These are phyloP conservation scores for Condylostylus longicornis DNA, from an alignment of 1,140 invertebrate genomes.

Conservation along the genomic window DNA sequence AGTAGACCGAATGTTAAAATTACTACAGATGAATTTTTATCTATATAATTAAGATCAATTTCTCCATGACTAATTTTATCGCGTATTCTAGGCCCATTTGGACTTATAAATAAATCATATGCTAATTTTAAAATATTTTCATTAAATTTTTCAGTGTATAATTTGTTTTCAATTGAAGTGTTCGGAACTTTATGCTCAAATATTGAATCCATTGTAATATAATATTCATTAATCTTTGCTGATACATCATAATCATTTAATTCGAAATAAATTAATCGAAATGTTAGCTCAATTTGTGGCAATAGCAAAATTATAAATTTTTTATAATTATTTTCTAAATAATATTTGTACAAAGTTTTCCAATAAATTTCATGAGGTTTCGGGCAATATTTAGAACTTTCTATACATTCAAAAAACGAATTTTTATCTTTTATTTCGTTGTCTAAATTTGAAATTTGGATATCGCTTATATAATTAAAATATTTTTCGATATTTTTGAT, in stretches of 20 bases:
- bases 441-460: background rate
- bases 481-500: background rate
- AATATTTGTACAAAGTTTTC: constrained; percentile 4
- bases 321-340: constrained; percentile 1
- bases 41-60: constrained; percentile 3
- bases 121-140: constrained; percentile 3
- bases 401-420: background rate
- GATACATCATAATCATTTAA: constrained; percentile 8
- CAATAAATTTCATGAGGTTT: constrained; percentile 6
- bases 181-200: constrained; percentile 6
- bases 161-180: background rate
- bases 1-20: constrained; percentile 3
- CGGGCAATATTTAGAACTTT: background rate
- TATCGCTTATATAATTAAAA: background rate
- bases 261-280: constrained; percentile 8
- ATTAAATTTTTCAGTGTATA: background rate
- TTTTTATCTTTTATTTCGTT: background rate
- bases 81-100: constrained; percentile 10
- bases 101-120: constrained; percentile 11
- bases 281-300: constrained; percentile 12
- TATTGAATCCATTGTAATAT: constrained; percentile 13
- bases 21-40: constrained; percentile 4
- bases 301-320: constrained; percentile 7
- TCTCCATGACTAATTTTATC: constrained; percentile 16
- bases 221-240: constrained; percentile 12